Percentiles rank a stretch among this genome's conserved stretches.
Conservation (phyloP, 2,113 vertebrate species). For the Gavialis gangeticus region DNA sequence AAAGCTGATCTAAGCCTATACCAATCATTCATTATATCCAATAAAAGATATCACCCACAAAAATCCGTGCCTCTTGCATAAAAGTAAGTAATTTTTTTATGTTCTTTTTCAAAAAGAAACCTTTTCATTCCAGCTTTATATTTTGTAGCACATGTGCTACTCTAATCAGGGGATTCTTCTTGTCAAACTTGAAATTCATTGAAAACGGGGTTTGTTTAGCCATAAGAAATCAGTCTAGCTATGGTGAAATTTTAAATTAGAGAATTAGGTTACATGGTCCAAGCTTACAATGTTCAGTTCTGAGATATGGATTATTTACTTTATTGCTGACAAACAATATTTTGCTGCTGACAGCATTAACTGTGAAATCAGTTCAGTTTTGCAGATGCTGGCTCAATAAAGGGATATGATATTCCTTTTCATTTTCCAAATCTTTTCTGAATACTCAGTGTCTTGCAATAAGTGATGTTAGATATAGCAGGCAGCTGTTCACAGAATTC, state of each 20-base stretch:
- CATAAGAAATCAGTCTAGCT: neutral
- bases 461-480: neutral
- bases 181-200: neutral
- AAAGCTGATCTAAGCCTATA: too few species aligned
- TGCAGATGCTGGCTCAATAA: neutral
- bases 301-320: neutral
- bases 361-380: neutral
- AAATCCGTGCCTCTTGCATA: too few species aligned
- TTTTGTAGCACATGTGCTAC: neutral
- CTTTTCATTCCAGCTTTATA: neutral
- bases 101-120: too few species aligned
- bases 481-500: neutral
- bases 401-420: neutral
- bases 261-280: neutral
- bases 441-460: neutral
- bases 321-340: neutral
- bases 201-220: neutral
- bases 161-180: neutral
- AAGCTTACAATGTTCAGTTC: neutral
- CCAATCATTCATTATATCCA: too few species aligned
- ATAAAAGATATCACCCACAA: too few species aligned
- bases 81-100: too few species aligned
- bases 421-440: neutral
- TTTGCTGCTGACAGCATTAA: neutral
- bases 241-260: neutral